Percentiles rank a stretch among this genome's conserved stretches.
Conservation (phyloP, 2,888 invertebrate species). For the Lycaena phlaeas region DNA sequence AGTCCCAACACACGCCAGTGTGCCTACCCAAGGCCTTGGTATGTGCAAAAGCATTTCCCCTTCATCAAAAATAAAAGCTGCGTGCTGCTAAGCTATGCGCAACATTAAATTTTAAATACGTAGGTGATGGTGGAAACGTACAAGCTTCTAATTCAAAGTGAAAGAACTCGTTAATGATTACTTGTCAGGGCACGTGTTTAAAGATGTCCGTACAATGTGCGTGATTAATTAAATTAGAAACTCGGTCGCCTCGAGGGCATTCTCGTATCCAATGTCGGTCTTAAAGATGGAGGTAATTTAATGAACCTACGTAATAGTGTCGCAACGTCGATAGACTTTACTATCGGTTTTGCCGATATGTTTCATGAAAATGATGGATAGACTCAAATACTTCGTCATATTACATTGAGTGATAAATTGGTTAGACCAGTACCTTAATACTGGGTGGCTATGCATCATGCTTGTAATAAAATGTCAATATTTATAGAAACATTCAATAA, state of each 20-base stretch:
- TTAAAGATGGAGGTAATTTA: background rate
- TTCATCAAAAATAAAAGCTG: no score
- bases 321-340: background rate
- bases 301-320: constrained; percentile 1
- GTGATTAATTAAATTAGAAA: constrained; percentile 9
- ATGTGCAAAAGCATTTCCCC: no score
- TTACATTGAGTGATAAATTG: background rate
- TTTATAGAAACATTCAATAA: no score
- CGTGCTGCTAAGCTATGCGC: no score
- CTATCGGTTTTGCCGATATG: background rate
- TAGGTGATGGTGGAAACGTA: no score
- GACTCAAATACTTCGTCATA: background rate
- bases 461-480: no score
- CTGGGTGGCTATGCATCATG: no score
- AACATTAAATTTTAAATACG: no score
- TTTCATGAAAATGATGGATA: background rate
- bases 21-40: no score
- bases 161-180: constrained; percentile 1
- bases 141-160: no score
- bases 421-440: no score
- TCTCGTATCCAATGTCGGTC: constrained; percentile 2
- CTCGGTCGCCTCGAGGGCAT: constrained; percentile 6
- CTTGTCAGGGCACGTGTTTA: constrained; percentile 5
- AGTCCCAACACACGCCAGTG: no score
- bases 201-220: constrained; percentile 8